Conservation (phyloP, 2,113 vertebrate genomes). For the Perccottus glenii region DNA sequence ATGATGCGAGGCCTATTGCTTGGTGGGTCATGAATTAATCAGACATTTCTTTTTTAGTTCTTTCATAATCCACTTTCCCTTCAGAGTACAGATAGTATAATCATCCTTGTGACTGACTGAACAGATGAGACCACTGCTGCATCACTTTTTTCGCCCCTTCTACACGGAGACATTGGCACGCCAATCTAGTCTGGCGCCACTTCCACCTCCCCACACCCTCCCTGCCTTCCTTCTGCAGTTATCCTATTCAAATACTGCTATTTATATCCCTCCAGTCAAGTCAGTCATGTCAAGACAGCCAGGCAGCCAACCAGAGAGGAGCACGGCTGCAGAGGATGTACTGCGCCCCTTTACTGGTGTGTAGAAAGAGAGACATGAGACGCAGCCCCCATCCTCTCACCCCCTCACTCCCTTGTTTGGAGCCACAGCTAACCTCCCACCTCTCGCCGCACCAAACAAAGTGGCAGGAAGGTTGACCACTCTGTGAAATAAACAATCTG, state of each 20-base stretch:
- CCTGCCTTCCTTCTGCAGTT: conserved; percentile 64
- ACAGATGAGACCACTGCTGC: conserved; percentile 59
- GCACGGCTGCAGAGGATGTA: conserved; percentile 50
- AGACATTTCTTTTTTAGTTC: conserved; percentile 62
- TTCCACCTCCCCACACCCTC: conserved; percentile 50
- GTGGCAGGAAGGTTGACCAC: conserved; percentile 61
- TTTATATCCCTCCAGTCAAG: conserved; percentile 77
- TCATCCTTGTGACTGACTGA: conserved; percentile 60
- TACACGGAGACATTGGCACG: conserved; percentile 65
- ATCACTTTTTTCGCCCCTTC: conserved; percentile 39
- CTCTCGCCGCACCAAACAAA: conserved; percentile 56
- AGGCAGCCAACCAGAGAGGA: conserved; percentile 60
- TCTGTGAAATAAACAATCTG: conserved; percentile 65
- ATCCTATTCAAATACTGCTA: conserved; percentile 77
- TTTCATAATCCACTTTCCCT: conserved; percentile 61
- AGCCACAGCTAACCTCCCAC: conserved; percentile 41
- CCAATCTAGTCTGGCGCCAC: conserved; percentile 73
- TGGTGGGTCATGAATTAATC: conserved; percentile 71
- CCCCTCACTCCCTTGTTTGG: conserved; percentile 40
- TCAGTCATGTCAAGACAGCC: conserved; percentile 68
- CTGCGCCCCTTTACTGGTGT: conserved; percentile 55
- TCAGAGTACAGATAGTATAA: conserved; percentile 53
- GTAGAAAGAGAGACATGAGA: conserved; percentile 41
- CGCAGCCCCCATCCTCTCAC: conserved; percentile 33
- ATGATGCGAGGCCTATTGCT: conserved; percentile 43